Conservation (phyloP, 2,888 invertebrate genomes). For the Isoperla grammatica region DNA sequence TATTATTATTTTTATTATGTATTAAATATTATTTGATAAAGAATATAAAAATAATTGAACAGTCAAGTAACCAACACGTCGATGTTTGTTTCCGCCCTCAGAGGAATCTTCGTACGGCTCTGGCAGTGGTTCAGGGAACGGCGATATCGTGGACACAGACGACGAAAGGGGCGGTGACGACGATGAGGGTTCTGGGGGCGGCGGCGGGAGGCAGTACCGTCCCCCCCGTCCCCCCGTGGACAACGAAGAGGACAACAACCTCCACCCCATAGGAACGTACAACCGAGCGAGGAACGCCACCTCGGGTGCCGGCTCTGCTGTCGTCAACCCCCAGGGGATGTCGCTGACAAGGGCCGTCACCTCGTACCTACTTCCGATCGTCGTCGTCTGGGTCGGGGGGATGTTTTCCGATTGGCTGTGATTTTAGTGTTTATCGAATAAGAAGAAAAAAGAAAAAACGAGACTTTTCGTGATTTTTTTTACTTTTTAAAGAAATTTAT, state of each 20-base stretch:
- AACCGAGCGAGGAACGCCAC: conserved; percentile 31
- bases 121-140: conserved; percentile 68
- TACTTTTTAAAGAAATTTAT: too few species aligned
- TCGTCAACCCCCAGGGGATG: conserved; percentile 42
- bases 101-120: conserved; percentile 54
- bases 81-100: conserved; percentile 43
- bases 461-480: background rate
- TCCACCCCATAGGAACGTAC: conserved; percentile 6
- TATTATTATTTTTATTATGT: too few species aligned
- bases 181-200: conserved; percentile 43
- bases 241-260: conserved; percentile 29
- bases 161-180: conserved; percentile 36
- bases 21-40: too few species aligned
- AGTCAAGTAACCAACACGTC: too few species aligned
- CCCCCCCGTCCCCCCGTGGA: conserved; percentile 27
- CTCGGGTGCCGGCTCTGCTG: conserved; percentile 40
- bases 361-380: conserved; percentile 73
- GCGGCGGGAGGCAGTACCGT: conserved; percentile 34
- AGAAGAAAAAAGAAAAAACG: too few species aligned
- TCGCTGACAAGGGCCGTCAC: conserved; percentile 60
- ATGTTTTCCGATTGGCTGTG: conserved; percentile 78
- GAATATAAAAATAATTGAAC: too few species aligned
- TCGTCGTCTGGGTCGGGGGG: conserved; percentile 80
- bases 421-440: conserved; percentile 41
- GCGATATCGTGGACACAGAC: conserved; percentile 42